phyloP scores from a whole-genome alignment of 1,140 invertebrate genomes.

The Augochlora pura region DNA sequence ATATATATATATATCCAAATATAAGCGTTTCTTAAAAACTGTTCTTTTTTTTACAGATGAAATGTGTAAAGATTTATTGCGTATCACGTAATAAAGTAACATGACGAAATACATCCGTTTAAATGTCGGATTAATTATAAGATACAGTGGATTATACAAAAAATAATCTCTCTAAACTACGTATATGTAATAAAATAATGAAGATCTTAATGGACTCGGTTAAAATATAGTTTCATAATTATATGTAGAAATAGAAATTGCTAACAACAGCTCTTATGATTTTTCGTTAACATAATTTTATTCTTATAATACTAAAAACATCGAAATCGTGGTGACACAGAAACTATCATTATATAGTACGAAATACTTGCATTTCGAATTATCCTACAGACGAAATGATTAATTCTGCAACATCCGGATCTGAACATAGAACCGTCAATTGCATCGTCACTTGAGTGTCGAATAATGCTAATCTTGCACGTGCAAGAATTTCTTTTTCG shows the following conservation, averaged over 20 bases:
- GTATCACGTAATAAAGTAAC: too few relatives aligned
- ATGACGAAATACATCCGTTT: too few relatives aligned
- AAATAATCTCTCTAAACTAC: too few relatives aligned
- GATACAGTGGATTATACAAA: too few relatives aligned
- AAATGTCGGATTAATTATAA: too few relatives aligned
- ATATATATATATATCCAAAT: too few relatives aligned
- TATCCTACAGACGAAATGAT: constrained; percentile 93
- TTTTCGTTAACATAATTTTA: neutral
- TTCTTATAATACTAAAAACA: constrained; percentile 29
- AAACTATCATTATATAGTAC: neutral
- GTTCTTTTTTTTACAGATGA: too few relatives aligned
- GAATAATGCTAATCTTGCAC: constrained; percentile 90
- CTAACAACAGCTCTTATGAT: neutral
- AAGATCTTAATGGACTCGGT: neutral
- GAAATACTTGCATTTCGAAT: constrained; percentile 52
- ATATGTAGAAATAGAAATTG: constrained; percentile 22
- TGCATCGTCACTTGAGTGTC: constrained; percentile 89
- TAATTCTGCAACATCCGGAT: constrained; percentile 90
- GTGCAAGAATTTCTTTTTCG: constrained; percentile 93
- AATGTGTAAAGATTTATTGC: too few relatives aligned
- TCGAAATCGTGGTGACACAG: neutral
- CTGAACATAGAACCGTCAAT: constrained; percentile 85
- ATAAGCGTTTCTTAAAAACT: too few relatives aligned
- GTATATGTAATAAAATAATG: neutral
- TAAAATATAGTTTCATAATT: constrained; percentile 27